Conservation (phyloP, 2,113 vertebrate species). For the Entomyzon cyanotis region DNA sequence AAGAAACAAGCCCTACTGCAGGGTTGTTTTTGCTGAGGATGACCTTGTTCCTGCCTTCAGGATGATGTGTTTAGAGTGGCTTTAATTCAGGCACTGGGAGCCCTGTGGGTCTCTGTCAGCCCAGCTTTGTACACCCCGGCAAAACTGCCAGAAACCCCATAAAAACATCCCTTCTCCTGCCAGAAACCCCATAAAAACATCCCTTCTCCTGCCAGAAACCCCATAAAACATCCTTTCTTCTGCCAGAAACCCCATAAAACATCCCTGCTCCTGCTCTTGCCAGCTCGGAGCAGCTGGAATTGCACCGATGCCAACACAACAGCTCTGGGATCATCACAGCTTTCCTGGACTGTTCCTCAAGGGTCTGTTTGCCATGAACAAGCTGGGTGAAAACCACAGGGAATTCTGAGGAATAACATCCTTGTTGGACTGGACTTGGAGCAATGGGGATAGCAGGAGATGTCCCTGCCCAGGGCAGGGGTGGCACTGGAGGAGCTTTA, state of each 20-base stretch:
- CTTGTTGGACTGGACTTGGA: neutral
- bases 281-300: conserved; percentile 21
- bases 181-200: no score
- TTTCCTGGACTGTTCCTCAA: neutral
- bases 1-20: neutral
- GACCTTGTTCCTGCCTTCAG: neutral
- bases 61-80: neutral
- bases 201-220: neutral
- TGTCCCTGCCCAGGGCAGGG: neutral
- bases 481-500: neutral
- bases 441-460: neutral
- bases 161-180: neutral
- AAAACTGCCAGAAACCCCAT: neutral
- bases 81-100: neutral
- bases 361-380: neutral
- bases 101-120: neutral
- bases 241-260: neutral
- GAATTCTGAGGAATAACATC: neutral
- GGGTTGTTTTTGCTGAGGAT: neutral
- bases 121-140: neutral
- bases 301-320: neutral
- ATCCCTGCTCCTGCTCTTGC: neutral
- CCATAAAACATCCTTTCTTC: neutral
- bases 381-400: neutral
- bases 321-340: neutral